Percentiles rank a stretch among this genome's conserved stretches.
Conservation (phyloP, 2,797 vertebrate species). For the Dicrostonyx torquatus region DNA sequence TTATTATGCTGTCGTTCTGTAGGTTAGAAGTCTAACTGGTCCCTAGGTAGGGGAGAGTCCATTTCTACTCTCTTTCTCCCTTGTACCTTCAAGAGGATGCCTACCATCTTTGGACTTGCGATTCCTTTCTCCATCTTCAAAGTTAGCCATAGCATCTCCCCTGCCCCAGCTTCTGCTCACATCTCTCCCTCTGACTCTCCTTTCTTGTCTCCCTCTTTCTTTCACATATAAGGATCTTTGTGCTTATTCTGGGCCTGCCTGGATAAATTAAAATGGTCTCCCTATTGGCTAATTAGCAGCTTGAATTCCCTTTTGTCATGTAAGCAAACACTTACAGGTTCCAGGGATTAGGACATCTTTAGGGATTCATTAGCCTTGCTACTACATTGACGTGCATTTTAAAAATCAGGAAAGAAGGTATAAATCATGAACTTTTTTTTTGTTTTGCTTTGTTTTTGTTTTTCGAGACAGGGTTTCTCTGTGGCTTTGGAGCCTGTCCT, state of each 20-base stretch:
- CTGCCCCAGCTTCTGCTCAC: not conserved
- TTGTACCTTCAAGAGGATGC: not conserved
- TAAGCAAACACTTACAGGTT: slow-evolving; percentile 12
- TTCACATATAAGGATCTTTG: not conserved
- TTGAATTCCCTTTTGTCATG: slow-evolving; percentile 9
- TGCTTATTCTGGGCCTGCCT: not conserved
- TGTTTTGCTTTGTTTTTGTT: too few relatives aligned
- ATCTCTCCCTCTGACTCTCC: not conserved
- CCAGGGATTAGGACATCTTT: slow-evolving; percentile 14
- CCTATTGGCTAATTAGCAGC: not conserved
- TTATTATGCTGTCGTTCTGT: not conserved
- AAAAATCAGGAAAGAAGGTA: slow-evolving; percentile 33
- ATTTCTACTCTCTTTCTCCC: not conserved
- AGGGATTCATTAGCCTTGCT: not conserved
- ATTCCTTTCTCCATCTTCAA: slow-evolving; percentile 26
- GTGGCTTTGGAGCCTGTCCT: too few relatives aligned
- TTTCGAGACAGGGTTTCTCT: too few relatives aligned
- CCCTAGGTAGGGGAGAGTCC: not conserved
- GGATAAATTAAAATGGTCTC: not conserved
- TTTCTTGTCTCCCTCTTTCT: not conserved
- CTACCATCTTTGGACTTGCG: not conserved
- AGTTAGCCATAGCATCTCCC: not conserved
- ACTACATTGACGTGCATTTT: slow-evolving; percentile 3
- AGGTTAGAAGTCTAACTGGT: not conserved
- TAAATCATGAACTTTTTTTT: slow-evolving; percentile 1